These are phyloP conservation scores for Cyrtodaria siliqua DNA, from an alignment of 2,888 invertebrate genomes.

Conservation along the genomic window DNA sequence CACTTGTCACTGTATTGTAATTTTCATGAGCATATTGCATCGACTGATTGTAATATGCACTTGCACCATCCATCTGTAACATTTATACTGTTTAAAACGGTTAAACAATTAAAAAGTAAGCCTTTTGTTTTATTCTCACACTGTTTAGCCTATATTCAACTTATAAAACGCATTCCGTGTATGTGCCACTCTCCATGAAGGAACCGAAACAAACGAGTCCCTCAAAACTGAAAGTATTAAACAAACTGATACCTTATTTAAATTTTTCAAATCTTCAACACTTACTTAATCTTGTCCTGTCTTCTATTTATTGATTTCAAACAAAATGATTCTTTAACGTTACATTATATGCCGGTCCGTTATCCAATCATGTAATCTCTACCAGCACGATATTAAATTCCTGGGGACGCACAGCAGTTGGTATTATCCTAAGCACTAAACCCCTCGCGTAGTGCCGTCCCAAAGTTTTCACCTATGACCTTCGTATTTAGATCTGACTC, in stretches of 20 bases:
- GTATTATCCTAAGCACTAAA: slow-evolving; percentile 41
- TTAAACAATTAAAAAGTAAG: no score
- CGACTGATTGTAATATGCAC: slow-evolving; percentile 73
- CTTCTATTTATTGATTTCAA: slow-evolving; percentile 53
- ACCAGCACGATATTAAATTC: slow-evolving; percentile 57
- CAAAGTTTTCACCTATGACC: slow-evolving; percentile 56
- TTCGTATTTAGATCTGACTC: slow-evolving; percentile 55
- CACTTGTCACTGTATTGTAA: slow-evolving; percentile 49
- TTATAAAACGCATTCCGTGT: no score
- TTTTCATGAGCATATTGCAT: slow-evolving; percentile 72
- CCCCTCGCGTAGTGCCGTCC: slow-evolving; percentile 49
- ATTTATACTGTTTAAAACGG: slow-evolving; percentile 39
- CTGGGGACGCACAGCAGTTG: slow-evolving; percentile 27
- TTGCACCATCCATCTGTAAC: slow-evolving; percentile 75
- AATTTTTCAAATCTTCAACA: slow-evolving; percentile 52
- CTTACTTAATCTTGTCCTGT: slow-evolving; percentile 55
- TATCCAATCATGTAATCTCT: slow-evolving; percentile 57
- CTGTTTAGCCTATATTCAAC: no score
- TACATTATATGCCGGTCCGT: slow-evolving; percentile 41
- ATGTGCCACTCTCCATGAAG: no score
- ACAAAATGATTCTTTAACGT: slow-evolving; percentile 55
- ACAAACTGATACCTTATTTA: slow-evolving; percentile 32
- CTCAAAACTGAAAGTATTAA: slow-evolving; percentile 24
- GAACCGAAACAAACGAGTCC: no score
- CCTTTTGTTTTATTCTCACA: no score